These are phyloP conservation scores for Megamerina dolium DNA, from an alignment of 2,888 invertebrate species.

Conservation along the genomic window DNA sequence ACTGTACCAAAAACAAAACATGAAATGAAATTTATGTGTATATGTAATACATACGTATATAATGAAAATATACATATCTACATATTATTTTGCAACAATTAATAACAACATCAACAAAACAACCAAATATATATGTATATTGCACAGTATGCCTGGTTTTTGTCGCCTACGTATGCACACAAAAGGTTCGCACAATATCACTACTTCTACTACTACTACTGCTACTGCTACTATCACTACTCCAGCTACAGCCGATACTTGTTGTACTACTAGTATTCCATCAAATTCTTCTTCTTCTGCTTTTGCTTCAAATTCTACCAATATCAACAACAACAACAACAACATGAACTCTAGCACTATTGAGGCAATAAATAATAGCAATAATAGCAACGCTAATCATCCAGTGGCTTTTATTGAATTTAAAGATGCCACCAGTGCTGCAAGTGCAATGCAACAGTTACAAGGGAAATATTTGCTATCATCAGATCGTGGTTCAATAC, in stretches of 20 bases:
- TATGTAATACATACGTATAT: too few relatives aligned
- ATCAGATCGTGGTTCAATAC: slow-evolving; percentile 93
- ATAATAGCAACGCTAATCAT: slow-evolving; percentile 47
- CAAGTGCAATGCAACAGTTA: slow-evolving; percentile 85
- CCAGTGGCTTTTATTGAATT: slow-evolving; percentile 99
- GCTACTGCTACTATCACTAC: slow-evolving; percentile 37
- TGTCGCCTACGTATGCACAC: slow-evolving; percentile 93
- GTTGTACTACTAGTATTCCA: slow-evolving; percentile 43
- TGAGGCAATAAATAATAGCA: slow-evolving; percentile 14
- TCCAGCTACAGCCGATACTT: slow-evolving; percentile 15
- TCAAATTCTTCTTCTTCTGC: slow-evolving; percentile 37
- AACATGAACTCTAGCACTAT: slow-evolving; percentile 10
- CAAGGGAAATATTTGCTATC: slow-evolving; percentile 95
- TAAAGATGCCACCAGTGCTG: slow-evolving; percentile 85
- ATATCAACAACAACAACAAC: slow-evolving; percentile 20
- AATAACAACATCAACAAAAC: too few relatives aligned
- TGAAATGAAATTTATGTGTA: too few relatives aligned
- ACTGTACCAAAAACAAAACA: too few relatives aligned
- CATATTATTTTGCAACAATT: too few relatives aligned
- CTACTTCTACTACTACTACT: slow-evolving; percentile 44
- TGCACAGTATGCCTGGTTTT: slow-evolving; percentile 93
- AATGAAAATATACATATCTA: too few relatives aligned
- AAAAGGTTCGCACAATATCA: slow-evolving; percentile 59
- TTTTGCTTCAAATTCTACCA: slow-evolving; percentile 12
- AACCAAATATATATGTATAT: too few relatives aligned